Conservation (phyloP, 64 coral and sea anemone species). For the Acropora tenuis region DNA sequence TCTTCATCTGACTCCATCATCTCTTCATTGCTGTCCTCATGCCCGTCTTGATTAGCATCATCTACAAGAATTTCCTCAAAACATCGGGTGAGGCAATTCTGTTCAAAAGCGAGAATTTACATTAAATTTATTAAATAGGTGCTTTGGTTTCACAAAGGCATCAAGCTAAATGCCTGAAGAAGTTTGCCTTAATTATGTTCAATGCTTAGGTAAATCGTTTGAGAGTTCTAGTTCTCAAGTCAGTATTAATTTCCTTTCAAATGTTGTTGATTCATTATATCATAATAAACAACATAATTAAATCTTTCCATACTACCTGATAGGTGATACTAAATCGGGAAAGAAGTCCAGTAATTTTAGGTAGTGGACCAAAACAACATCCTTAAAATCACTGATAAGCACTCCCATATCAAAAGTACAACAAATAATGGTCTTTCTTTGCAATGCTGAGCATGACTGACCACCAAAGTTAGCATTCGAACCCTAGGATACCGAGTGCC, state of each 20-base stretch:
- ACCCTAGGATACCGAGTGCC: too few relatives aligned
- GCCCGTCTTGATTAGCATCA: neutral
- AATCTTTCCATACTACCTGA: too few relatives aligned
- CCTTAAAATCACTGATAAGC: too few relatives aligned
- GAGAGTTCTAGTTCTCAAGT: neutral
- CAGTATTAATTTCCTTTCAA: neutral
- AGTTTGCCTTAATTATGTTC: neutral
- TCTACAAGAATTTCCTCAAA: neutral
- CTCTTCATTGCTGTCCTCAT: neutral
- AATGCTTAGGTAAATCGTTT: neutral
- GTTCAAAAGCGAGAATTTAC: neutral
- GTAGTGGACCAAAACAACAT: too few relatives aligned
- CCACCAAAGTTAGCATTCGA: too few relatives aligned
- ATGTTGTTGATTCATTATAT: neutral
- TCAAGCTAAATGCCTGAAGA: neutral
- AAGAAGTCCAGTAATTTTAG: too few relatives aligned
- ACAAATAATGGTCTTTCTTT: too few relatives aligned
- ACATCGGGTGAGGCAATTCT: constrained; percentile 16
- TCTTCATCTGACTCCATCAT: neutral
- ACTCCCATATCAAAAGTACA: too few relatives aligned
- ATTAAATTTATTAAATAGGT: neutral
- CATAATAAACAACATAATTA: too few relatives aligned
- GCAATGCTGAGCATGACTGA: too few relatives aligned
- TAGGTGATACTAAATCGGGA: too few relatives aligned
- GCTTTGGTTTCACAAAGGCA: too few relatives aligned